Base-by-base conservation (phyloP, 2,797 vertebrate genomes). In the Coregonus suidteri region DNA sequence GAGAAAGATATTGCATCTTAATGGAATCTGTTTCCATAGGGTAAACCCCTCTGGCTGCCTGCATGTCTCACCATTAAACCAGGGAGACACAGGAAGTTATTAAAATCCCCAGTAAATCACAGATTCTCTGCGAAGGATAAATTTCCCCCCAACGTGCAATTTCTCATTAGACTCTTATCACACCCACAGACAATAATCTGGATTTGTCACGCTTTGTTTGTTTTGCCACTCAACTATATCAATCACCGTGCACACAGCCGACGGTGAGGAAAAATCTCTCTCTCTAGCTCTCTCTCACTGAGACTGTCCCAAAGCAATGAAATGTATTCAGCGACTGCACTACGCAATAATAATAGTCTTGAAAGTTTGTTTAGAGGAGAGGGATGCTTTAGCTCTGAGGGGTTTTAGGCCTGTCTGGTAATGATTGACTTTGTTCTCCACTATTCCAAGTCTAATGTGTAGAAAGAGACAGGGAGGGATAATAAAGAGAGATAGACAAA, bases 121-220 rank as follows among this genome's bases (percentile, higher is more conserved):
- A 72, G 91, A 91, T 92, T 93, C 88, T 92, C 92, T 31, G 90
- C 87, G 91, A 90, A 91, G 88, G 91, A 93, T 94, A 91, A 92
- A 93, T 93, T 93, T 91, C 92, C 92, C 76, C 87, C 79, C 66
- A n/a, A 64, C 86, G 90, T 91, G 91, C 92, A 91, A 89, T 94
- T 93, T 93, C 90, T 93, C 92, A 93, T 94, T 94, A 93, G 91
- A 92, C 92, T 91, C 91, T 93, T 94, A 93, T 93, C 93, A 89
- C 89, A 80, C 90, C 91, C 87, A 85, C 91, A 93, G 92, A 94
- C 93, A 92, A 91, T 94, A 92, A 93, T 94, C 92, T 93, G 92
- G 91, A 93, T 93, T 93, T 93, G 91, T 93, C 90, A 91, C 90
- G 91, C 92, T 91, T 91, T 93, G 93, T 94, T 93, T 93, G 92